Evolutionary conservation across 2,888 invertebrate species (phyloP).

Genomic region (Caenorhabditis uteleia): DNA sequence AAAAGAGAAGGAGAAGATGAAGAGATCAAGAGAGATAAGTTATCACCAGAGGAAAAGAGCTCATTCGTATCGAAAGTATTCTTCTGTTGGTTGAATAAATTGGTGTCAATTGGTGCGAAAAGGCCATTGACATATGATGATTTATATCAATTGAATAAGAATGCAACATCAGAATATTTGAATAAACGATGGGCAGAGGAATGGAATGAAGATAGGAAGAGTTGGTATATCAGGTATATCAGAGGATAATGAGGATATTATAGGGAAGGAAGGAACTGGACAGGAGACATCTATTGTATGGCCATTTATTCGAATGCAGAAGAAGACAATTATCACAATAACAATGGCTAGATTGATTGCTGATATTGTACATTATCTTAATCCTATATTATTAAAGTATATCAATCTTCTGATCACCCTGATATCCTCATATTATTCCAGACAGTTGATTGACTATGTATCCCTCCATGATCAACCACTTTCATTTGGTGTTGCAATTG

Average conservation of each 20-base stretch:
- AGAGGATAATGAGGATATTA: not conserved
- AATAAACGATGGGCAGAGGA: conserved; percentile 20
- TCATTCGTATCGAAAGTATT: conserved; percentile 43
- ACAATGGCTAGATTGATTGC: conserved; percentile 51
- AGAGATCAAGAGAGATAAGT: not conserved
- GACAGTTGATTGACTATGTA: conserved; percentile 58
- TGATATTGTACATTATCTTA: conserved; percentile 60
- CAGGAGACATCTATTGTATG: conserved; percentile 50
- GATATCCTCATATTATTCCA: conserved; percentile 17
- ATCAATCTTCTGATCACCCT: not conserved
- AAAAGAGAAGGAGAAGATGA: not conserved
- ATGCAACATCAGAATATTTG: conserved; percentile 29
- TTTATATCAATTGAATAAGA: conserved; percentile 23
- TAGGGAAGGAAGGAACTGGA: conserved; percentile 1
- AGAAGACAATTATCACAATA: conserved; percentile 43
- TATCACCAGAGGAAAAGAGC: conserved; percentile 31
- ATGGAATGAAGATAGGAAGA: conserved; percentile 14
- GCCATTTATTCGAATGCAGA: conserved; percentile 49
- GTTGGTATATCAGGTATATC: conserved; percentile 4
- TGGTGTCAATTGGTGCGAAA: conserved; percentile 25
- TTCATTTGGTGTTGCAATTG: conserved; percentile 57
- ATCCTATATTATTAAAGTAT: conserved; percentile 59
- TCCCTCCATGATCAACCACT: conserved; percentile 50
- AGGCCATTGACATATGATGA: conserved; percentile 19
- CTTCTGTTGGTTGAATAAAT: conserved; percentile 40